Evolutionary conservation across 2,888 invertebrate genomes (phyloP), one percentile per base, ranked within the genome.

Genomic region (Lepidocyrtinus sp.): DNA sequence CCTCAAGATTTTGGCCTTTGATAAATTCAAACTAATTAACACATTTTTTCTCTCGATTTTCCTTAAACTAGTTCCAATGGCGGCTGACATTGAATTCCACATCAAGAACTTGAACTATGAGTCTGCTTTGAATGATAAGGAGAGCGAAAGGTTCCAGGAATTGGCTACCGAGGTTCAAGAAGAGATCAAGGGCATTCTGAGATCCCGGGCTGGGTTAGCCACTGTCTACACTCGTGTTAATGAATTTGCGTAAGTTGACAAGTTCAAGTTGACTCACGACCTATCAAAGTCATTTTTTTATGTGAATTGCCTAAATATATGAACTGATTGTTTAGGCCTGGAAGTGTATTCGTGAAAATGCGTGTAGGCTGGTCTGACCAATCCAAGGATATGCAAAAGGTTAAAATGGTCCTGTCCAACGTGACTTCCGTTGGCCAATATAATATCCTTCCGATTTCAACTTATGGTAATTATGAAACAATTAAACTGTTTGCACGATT

Each of bases 41-140:
- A n/a, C n/a, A n/a, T n/a, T n/a, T n/a, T n/a, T n/a, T n/a, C n/a
- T n/a, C n/a, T n/a, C 36, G 36, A 7, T 36, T 36, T 36, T 36
- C 12, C 12, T 36, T 21, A 21, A 2, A 74, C 46, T 89, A 92
- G 94, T 95, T 83, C 93, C 93, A 69, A 90, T 91, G 87, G 92
- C 93, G 1, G 87, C 94, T 61, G 93, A 94, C 88, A 93, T 93
- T 1, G 91, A 92, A 86, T 87, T 94, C 73, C 91, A 89, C 77
- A 90, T 95, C 45, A 92, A 93, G 85, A 93, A 93, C 87, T 90
- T 93, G 85, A 90, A 91, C 61, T 94, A 91, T 88, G 90, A 90
- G 9, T 89, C 91, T 1, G 91, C 90, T 22, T 89, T 94, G 61
- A 88, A 89, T 45, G 90, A 93, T 87, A 90, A 90, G 19, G 92